Evolutionary conservation across 2,797 vertebrate species (phyloP).

Genomic region (Microctenopoma steveboyesi): DNA sequence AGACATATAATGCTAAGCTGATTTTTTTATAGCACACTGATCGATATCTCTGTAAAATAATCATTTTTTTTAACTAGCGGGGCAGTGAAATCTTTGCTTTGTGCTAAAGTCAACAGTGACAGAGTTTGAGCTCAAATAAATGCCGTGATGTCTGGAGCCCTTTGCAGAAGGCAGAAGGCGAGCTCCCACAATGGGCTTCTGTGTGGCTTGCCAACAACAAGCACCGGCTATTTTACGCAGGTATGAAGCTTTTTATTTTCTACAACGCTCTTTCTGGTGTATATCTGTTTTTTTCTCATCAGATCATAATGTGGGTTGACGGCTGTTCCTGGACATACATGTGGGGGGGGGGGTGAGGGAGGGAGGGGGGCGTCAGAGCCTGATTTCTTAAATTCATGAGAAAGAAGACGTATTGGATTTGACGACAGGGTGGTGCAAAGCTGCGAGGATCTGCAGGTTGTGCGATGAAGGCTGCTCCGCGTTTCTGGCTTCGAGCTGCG

Average conservation of each 20-base stretch:
- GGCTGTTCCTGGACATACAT: conserved; percentile 33
- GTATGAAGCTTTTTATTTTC: conserved; percentile 78
- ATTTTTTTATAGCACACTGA: conserved; percentile 97
- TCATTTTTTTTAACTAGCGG: conserved; percentile 95
- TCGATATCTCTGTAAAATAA: conserved; percentile 99
- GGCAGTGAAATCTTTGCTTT: conserved; percentile 99
- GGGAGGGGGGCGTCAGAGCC: conserved; percentile 22
- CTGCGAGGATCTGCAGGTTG: conserved; percentile 67
- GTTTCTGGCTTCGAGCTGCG: conserved; percentile 57
- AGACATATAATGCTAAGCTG: conserved; percentile 94
- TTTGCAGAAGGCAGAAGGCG: conserved; percentile 85
- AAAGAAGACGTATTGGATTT: conserved; percentile 70
- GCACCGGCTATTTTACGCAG: conserved; percentile 80
- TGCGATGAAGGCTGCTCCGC: conserved; percentile 59
- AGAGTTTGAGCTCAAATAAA: conserved; percentile 97
- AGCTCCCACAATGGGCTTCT: conserved; percentile 79
- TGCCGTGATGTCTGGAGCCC: conserved; percentile 88
- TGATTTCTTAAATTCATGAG: conserved; percentile 64
- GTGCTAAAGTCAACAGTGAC: conserved; percentile 99
- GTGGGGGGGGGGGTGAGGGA: background rate
- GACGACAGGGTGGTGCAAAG: conserved; percentile 68
- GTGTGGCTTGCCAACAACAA: conserved; percentile 76
- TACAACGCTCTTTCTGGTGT: background rate
- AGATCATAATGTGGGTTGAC: conserved; percentile 12
- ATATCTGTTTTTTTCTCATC: too few relatives aligned